These are phyloP conservation scores for Esox masquinongy DNA, from an alignment of 2,797 vertebrate species.

Conservation along the genomic window DNA sequence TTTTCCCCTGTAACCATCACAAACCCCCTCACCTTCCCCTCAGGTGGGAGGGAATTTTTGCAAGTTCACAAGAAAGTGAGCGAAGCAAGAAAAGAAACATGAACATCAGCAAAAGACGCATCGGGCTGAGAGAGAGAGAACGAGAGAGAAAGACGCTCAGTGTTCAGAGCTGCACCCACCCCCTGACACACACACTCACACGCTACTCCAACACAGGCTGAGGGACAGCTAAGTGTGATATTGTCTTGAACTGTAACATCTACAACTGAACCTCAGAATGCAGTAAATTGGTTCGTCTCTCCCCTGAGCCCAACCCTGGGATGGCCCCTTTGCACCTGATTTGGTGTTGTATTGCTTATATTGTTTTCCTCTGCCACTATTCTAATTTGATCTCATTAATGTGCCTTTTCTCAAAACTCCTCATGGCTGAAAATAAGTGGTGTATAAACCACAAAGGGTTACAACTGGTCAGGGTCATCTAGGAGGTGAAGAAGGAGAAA, in stretches of 20 bases:
- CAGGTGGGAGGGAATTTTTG: slow-evolving; percentile 41
- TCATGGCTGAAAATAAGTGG: slow-evolving; percentile 39
- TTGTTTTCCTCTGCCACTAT: slow-evolving; percentile 53
- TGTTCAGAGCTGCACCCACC: slow-evolving; percentile 58
- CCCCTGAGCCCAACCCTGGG: slow-evolving; percentile 58
- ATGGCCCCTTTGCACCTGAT: slow-evolving; percentile 54
- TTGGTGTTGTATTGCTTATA: slow-evolving; percentile 65
- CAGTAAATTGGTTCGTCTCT: slow-evolving; percentile 70
- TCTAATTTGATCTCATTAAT: slow-evolving; percentile 61
- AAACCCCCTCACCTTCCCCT: slow-evolving; percentile 22
- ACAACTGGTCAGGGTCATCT: neutral
- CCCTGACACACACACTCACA: neutral
- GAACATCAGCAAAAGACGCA: slow-evolving; percentile 72
- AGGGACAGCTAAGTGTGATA: slow-evolving; percentile 59
- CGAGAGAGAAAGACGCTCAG: slow-evolving; percentile 37
- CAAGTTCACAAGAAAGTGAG: slow-evolving; percentile 68
- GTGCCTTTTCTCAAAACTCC: slow-evolving; percentile 43
- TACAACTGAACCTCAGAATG: slow-evolving; percentile 59
- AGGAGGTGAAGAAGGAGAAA: neutral
- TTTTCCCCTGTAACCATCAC: neutral
- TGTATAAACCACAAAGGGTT: neutral
- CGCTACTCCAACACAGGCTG: slow-evolving; percentile 8
- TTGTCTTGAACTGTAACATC: slow-evolving; percentile 23
- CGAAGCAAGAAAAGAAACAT: slow-evolving; percentile 65
- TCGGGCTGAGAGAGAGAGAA: slow-evolving; percentile 52